Evolutionary conservation across 2,888 invertebrate species (phyloP).

Genomic region (Pandemis cinnamomeana): DNA sequence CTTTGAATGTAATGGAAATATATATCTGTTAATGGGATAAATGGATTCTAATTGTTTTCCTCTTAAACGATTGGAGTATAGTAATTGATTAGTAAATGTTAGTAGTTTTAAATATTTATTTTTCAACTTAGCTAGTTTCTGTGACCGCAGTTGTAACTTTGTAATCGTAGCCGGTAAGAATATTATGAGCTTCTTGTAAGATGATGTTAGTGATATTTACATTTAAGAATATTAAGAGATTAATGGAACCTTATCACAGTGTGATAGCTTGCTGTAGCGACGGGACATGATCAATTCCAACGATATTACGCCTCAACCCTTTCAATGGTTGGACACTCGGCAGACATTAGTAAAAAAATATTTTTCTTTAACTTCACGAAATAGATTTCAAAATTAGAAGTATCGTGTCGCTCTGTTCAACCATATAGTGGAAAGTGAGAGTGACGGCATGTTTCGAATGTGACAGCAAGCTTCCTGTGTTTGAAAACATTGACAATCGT

Average conservation of each 20-base stretch:
- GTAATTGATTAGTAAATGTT: too few relatives aligned
- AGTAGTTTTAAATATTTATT: neutral
- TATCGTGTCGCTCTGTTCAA: too few relatives aligned
- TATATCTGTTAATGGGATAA: too few relatives aligned
- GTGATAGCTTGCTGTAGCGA: neutral
- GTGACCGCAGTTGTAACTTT: neutral
- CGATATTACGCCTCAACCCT: neutral
- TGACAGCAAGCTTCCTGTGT: too few relatives aligned
- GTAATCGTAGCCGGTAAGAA: conserved; percentile 29
- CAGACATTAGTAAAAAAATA: neutral
- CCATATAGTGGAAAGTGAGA: too few relatives aligned
- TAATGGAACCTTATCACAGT: neutral
- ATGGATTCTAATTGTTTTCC: too few relatives aligned
- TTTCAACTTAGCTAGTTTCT: conserved; percentile 1
- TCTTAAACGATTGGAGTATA: too few relatives aligned
- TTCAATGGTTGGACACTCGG: neutral
- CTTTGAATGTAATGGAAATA: too few relatives aligned
- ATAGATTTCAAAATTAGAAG: too few relatives aligned
- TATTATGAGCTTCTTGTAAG: conserved; percentile 37
- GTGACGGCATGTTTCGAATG: too few relatives aligned
- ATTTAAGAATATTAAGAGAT: conserved; percentile 1
- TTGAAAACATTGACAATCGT: too few relatives aligned
- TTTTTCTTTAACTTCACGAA: neutral
- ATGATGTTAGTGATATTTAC: conserved; percentile 18
- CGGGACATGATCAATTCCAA: neutral